Conservation (phyloP, 2,113 vertebrate genomes). For the Zosterops borbonicus region DNA sequence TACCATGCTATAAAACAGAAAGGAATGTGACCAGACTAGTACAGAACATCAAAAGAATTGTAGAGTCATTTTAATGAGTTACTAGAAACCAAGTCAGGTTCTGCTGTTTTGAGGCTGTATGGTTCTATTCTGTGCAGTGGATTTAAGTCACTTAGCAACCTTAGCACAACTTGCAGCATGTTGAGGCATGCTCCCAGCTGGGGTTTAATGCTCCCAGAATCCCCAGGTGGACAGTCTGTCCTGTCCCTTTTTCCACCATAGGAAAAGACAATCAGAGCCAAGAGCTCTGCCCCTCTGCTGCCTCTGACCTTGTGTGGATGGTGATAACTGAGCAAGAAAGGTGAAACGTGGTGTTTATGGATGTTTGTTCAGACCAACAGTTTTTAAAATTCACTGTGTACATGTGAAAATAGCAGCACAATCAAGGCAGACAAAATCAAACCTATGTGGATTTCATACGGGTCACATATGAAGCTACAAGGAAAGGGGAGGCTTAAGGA, state of each 20-base stretch:
- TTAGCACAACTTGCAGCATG: conserved; percentile 24
- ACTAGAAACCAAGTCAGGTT: conserved; percentile 60
- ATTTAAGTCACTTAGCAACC: conserved; percentile 66
- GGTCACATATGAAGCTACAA: background rate
- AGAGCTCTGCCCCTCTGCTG: background rate
- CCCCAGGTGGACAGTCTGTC: conserved; percentile 1
- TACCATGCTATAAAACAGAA: conserved; percentile 62
- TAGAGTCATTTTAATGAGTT: conserved; percentile 66
- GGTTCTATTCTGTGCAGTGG: conserved; percentile 15
- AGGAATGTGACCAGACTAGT: conserved; percentile 63
- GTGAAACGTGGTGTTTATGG: background rate
- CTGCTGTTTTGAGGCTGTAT: conserved; percentile 32
- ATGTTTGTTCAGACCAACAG: background rate
- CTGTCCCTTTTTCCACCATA: background rate
- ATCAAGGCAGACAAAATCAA: background rate
- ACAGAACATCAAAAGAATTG: conserved; percentile 64
- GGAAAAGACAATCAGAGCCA: background rate
- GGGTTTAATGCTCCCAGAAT: conserved; percentile 4
- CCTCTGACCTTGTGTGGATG: background rate
- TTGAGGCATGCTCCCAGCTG: background rate
- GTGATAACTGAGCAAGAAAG: background rate
- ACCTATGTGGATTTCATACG: background rate
- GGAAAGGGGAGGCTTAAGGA: background rate
- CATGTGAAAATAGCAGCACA: fast-evolving
- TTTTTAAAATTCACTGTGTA: background rate